Base-by-base conservation (phyloP, 2,888 invertebrate species). In the Leptarthrus brevirostris region DNA sequence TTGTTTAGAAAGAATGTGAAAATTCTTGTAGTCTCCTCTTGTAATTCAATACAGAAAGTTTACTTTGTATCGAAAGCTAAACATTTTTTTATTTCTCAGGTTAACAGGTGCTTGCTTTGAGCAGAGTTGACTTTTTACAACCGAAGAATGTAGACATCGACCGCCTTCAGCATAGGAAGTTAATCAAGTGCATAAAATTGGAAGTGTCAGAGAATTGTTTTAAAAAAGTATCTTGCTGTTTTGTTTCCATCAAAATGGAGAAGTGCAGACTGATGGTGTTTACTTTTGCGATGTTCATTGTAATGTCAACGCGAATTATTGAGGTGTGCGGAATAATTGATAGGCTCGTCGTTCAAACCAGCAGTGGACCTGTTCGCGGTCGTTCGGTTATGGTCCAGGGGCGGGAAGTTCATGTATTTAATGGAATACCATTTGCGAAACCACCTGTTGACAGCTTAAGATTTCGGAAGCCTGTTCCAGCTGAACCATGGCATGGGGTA, bases 401-500 rank as follows among this genome's bases (percentile, higher is more conserved):
- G 69, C 90, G 94, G 72, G 92, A 96, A 84, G 93, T 96, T 30
- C 94, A 95, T 83, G 92, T 93, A 70, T 96, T 93, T 81, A 92
- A 92, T 69, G 96, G 96, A 2, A 93, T 96, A 77, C 96, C 96
- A 14, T 96, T 94, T 82, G 96, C 96, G 5, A 94, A 95, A 83
- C 93, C 96, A 1, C 96, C 96, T 1, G 85, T 96, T 53, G 95
- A 94, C 12, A 92, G 92, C 72, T 87, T 96, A 76, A 88, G 96
- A 80, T 96, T 96, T 86, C 89, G 93, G 61, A 91, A 92, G 79
- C 96, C 96, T 8, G 91, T 93, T 66, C 93, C 94, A 8, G 90
- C 93, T 75, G 93, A 94, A 78, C 93, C 93, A 0, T 96, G 95
- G 95, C 92, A 93, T 81, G 94, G 94, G 0, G 91, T 94, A 10